phyloP scores from a whole-genome alignment of 1,140 invertebrate species.

The Anastrepha ludens region DNA sequence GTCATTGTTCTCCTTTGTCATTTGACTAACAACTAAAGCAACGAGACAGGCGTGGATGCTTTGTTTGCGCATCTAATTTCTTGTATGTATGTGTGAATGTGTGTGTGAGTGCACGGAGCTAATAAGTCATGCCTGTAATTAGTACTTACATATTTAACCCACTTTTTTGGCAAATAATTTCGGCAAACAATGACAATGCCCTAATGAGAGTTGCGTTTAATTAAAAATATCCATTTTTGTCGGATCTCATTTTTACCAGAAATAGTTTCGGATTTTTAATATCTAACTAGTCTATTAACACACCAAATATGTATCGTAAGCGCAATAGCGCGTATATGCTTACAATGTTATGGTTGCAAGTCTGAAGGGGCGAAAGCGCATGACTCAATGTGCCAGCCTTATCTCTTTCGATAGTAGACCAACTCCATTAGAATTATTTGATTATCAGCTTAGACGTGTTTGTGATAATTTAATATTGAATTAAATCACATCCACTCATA shows the following conservation, averaged over 20 bases:
- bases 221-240: not conserved
- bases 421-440: too few relatives aligned
- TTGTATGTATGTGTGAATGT: not conserved
- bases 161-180: constrained; percentile 44
- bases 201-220: constrained; percentile 20
- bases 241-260: not conserved
- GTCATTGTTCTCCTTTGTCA: constrained; percentile 45
- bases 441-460: too few relatives aligned
- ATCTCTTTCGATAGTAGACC: too few relatives aligned
- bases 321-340: too few relatives aligned
- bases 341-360: too few relatives aligned
- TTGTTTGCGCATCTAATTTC: not conserved
- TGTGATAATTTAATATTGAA: too few relatives aligned
- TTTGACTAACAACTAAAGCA: constrained; percentile 22
- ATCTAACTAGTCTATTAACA: not conserved
- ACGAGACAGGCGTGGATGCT: not conserved
- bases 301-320: too few relatives aligned
- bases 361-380: too few relatives aligned
- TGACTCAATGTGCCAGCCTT: too few relatives aligned
- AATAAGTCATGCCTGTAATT: not conserved
- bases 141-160: constrained; percentile 51
- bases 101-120: not conserved
- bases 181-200: constrained; percentile 29
- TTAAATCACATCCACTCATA: too few relatives aligned
- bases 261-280: not conserved